Conservation (phyloP, 1,140 invertebrate genomes). For the Meteorus sp. region DNA sequence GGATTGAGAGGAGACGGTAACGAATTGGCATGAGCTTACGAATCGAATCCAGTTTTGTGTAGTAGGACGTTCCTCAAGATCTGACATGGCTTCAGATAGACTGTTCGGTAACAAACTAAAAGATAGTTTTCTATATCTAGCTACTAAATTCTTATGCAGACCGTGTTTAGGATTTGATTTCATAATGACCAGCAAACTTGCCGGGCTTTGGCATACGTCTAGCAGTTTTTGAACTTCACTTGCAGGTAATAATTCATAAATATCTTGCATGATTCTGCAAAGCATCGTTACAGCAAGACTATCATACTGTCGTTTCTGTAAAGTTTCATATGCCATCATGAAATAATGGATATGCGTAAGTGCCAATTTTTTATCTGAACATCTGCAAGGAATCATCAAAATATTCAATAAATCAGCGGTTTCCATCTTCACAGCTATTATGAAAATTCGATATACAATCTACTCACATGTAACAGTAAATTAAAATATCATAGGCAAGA, state of each 20-base stretch:
- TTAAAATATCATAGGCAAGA: constrained; percentile 10
- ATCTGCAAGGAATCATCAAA: too few species aligned
- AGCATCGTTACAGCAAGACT: not conserved
- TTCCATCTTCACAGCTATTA: too few species aligned
- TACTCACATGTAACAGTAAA: constrained; percentile 3
- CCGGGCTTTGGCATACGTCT: not conserved
- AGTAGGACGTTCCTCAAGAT: constrained; percentile 4
- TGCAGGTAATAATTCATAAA: not conserved
- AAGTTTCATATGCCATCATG: not conserved
- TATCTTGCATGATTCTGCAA: constrained; percentile 8
- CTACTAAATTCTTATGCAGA: not conserved
- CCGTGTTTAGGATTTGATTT: not conserved
- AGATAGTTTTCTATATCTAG: constrained; percentile 11
- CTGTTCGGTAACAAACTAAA: not conserved
- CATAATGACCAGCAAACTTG: constrained; percentile 3
- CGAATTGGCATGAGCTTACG: not conserved
- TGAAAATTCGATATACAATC: not conserved
- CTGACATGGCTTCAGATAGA: not conserved
- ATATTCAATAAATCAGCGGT: too few species aligned
- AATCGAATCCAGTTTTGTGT: constrained; percentile 19
- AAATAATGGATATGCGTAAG: not conserved
- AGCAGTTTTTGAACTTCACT: not conserved
- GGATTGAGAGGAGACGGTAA: not conserved
- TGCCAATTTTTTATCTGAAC: not conserved
- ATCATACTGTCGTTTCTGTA: not conserved